Base-by-base conservation (phyloP, 2,113 vertebrate genomes). In the Mirounga angustirostris region DNA sequence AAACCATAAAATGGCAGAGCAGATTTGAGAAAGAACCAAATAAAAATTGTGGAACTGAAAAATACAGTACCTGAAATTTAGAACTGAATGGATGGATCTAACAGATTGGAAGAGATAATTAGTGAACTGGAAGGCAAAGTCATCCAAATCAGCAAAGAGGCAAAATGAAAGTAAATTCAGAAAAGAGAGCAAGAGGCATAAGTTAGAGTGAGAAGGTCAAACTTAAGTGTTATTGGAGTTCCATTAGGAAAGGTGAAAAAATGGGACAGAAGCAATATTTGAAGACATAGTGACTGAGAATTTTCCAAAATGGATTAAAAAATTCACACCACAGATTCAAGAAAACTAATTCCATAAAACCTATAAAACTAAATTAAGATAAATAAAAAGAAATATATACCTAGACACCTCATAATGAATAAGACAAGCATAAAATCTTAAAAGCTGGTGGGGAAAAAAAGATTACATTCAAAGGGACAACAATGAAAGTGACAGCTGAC, bases 11-110 rank as follows among this genome's bases (percentile, higher is more conserved):
- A 67, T 89, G 40, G 14, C 56, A 88, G 46, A 88, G 54, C 43
- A 71, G 18, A 74, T 89, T 71, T 78, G 46, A 88, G 28, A 94
- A 88, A 43, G 52, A 96, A 79, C 52, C 21, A 94, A 82, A 82
- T 80, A 67, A 81, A 79, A 91, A 54, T 76, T 82, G 18, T 9
- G 83, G 36, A 87, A 91, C 24, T 69, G 16, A 69, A 63, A 90
- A 86, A 74, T 43, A 73, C 1, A 79, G 0, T 91, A 83, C 54
- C 26, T 86, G 56, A 74, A 89, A 85, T 89, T 81, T 67, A 93
- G 83, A 97, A 95, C 33, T 79, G 24, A 80, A 30, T 96, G 40
- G 14, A 26, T 46, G 52, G 18, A 36, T 80, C 59, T 91, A 78
- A 54, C 0, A 18, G 13, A 46, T 80, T 89, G 80, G 26, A 83